Conservation (phyloP, 2,113 vertebrate genomes). For the Casuarius casuarius region DNA sequence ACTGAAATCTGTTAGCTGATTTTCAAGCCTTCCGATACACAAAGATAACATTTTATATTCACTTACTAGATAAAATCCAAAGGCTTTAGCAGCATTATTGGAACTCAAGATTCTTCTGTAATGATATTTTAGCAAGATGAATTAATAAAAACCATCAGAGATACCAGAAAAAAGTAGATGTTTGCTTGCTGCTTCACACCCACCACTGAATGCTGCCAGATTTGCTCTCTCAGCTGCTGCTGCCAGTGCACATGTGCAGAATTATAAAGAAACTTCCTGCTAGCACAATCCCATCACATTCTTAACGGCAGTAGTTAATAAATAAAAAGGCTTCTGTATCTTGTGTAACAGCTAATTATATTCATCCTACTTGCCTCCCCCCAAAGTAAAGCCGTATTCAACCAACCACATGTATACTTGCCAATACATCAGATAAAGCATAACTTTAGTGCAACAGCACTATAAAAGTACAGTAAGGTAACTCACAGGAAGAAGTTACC, state of each 20-base stretch:
- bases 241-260: slow-evolving; percentile 68
- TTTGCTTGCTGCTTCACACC: slow-evolving; percentile 43
- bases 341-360: slow-evolving; percentile 52
- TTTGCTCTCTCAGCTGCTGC: slow-evolving; percentile 51
- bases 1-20: background rate
- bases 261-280: slow-evolving; percentile 66
- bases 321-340: slow-evolving; percentile 71
- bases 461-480: background rate
- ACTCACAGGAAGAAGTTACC: slow-evolving; percentile 8
- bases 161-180: background rate
- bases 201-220: slow-evolving; percentile 40
- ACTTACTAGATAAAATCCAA: slow-evolving; percentile 46
- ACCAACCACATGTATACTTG: background rate
- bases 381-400: slow-evolving; percentile 5
- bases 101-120: background rate
- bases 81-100: background rate
- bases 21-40: background rate
- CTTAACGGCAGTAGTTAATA: slow-evolving; percentile 63
- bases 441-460: background rate
- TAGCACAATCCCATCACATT: slow-evolving; percentile 53
- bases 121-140: background rate
- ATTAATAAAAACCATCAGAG: background rate
- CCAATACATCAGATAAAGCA: background rate
- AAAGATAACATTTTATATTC: background rate
- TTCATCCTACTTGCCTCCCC: background rate